Percentiles rank a stretch among this genome's conserved stretches.
Evolutionary conservation across 2,113 vertebrate species (phyloP).

Genomic region (Gadus macrocephalus): DNA sequence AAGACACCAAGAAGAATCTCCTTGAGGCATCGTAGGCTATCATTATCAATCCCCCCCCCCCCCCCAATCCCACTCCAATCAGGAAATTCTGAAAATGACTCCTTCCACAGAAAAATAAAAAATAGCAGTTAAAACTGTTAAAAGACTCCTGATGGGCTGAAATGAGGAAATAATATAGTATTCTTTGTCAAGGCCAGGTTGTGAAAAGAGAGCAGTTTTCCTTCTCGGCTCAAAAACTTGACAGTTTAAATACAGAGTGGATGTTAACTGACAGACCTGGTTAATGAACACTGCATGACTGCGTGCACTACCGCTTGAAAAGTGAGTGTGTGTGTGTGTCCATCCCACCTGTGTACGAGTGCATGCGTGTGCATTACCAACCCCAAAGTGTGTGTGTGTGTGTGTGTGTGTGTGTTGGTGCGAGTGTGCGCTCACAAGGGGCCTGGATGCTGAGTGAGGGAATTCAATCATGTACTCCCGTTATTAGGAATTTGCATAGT

Average conservation of each 20-base stretch:
- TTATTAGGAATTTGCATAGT: constrained; percentile 67
- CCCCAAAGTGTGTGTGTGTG: background rate
- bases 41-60: background rate
- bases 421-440: constrained; percentile 3
- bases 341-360: background rate
- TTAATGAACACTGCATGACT: constrained; percentile 25
- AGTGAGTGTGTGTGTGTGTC: background rate
- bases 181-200: constrained; percentile 26
- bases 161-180: constrained; percentile 41
- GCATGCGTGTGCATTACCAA: background rate
- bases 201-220: too few relatives aligned
- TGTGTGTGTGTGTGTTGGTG: background rate
- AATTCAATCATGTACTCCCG: constrained; percentile 66
- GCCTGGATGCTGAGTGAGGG: constrained; percentile 47
- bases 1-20: constrained; percentile 39
- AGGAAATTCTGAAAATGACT: constrained; percentile 37
- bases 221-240: constrained; percentile 24
- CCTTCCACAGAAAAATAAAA: constrained; percentile 21
- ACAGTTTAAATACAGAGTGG: constrained; percentile 41
- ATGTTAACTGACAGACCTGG: constrained; percentile 36
- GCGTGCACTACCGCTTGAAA: background rate
- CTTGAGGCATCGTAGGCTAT: constrained; percentile 28
- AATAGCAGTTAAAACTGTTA: constrained; percentile 41
- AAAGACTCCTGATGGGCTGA: constrained; percentile 37
- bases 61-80: constrained; percentile 1